These are phyloP conservation scores for Rhadinocentrus ornatus DNA, from an alignment of 2,797 vertebrate genomes.

Conservation along the genomic window DNA sequence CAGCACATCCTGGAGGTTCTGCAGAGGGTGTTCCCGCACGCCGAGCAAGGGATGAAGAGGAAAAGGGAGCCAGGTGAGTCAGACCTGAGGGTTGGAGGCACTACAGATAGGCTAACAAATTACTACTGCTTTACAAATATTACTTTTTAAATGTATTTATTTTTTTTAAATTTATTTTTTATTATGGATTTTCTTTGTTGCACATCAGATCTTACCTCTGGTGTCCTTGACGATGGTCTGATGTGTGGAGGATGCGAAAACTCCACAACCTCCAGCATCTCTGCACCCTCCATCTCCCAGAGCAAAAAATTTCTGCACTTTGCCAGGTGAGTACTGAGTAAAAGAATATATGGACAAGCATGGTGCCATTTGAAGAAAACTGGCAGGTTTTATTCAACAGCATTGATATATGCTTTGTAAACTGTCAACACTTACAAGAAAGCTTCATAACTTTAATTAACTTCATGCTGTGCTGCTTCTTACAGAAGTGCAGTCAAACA, in stretches of 20 bases:
- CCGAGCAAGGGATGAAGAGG: constrained; percentile 80
- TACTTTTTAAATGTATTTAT: too few species aligned
- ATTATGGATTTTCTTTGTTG: neutral
- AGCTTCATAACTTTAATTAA: neutral
- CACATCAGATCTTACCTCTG: constrained; percentile 54
- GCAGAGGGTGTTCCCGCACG: constrained; percentile 87
- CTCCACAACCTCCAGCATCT: constrained; percentile 70
- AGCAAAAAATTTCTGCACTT: constrained; percentile 51
- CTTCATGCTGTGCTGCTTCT: neutral
- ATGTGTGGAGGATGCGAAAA: constrained; percentile 82
- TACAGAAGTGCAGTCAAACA: constrained; percentile 84
- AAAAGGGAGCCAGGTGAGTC: constrained; percentile 77
- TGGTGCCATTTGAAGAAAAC: neutral
- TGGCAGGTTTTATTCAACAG: neutral
- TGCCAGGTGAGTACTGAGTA: constrained; percentile 34
- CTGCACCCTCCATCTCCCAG: constrained; percentile 14
- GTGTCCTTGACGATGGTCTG: constrained; percentile 76
- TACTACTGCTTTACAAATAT: neutral
- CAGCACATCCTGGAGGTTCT: constrained; percentile 75
- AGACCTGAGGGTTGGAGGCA: neutral
- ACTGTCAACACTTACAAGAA: neutral
- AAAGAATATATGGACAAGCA: neutral
- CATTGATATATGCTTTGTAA: neutral
- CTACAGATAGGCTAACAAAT: neutral
- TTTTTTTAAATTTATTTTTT: too few species aligned